phyloP scores from a whole-genome alignment of 2,888 invertebrate species.

The Caenorhabditis panamensis region DNA sequence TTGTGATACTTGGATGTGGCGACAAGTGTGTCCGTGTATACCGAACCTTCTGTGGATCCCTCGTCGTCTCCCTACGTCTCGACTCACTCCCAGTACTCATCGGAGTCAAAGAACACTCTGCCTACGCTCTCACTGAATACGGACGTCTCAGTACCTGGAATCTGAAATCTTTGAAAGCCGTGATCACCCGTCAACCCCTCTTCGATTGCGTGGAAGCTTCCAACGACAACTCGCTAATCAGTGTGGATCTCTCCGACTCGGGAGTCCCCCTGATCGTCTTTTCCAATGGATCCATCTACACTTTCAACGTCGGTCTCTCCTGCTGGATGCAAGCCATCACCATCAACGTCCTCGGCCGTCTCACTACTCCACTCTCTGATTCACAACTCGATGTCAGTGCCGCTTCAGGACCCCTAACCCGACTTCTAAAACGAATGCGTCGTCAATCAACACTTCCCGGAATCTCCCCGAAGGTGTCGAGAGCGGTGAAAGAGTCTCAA shows the following conservation, averaged over 20 bases:
- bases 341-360: constrained; percentile 11
- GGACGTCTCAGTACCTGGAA: constrained; percentile 65
- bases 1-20: constrained; percentile 61
- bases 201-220: constrained; percentile 64
- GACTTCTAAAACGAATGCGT: constrained; percentile 55
- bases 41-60: constrained; percentile 48
- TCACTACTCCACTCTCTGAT: constrained; percentile 34
- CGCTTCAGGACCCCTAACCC: constrained; percentile 56
- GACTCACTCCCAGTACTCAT: constrained; percentile 63
- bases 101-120: constrained; percentile 61
- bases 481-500: constrained; percentile 44
- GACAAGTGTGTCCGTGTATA: constrained; percentile 64
- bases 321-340: constrained; percentile 47
- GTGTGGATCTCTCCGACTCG: constrained; percentile 36
- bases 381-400: constrained; percentile 8
- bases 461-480: constrained; percentile 26
- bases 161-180: constrained; percentile 45
- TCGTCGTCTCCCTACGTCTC: constrained; percentile 50
- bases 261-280: constrained; percentile 65
- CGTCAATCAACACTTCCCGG: constrained; percentile 28
- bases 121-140: constrained; percentile 62
- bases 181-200: constrained; percentile 53
- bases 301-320: constrained; percentile 34
- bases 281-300: constrained; percentile 65
- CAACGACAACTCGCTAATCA: constrained; percentile 33